These are phyloP conservation scores for Drosophila prolongata DNA, from an alignment of 2,888 invertebrate genomes.

Conservation along the genomic window DNA sequence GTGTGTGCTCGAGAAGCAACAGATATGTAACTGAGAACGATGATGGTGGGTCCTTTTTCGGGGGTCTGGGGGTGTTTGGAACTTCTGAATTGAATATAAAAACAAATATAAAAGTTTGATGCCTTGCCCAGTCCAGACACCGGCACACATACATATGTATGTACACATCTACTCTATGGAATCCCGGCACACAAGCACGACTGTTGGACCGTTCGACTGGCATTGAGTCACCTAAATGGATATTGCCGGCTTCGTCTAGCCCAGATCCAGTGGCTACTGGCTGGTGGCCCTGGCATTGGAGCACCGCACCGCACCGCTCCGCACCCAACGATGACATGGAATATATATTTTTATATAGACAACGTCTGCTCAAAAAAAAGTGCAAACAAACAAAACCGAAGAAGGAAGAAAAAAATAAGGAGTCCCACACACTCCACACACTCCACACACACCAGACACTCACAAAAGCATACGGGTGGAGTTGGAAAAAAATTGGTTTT, in stretches of 20 bases:
- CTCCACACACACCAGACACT: conserved; percentile 23
- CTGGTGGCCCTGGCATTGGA: conserved; percentile 67
- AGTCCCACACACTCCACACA: conserved; percentile 24
- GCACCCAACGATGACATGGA: conserved; percentile 67
- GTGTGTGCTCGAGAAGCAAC: conserved; percentile 48
- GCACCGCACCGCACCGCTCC: conserved; percentile 40
- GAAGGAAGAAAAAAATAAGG: conserved; percentile 43
- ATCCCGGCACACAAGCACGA: conserved; percentile 9
- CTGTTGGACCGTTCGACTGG: conserved; percentile 31
- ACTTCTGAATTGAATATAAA: conserved; percentile 80
- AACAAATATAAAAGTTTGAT: conserved; percentile 80
- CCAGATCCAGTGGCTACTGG: conserved; percentile 45
- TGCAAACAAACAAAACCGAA: conserved; percentile 76
- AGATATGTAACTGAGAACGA: conserved; percentile 43
- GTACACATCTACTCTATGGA: neutral
- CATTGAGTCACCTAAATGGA: conserved; percentile 59
- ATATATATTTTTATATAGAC: conserved; percentile 81
- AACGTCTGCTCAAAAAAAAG: conserved; percentile 81
- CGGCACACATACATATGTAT: conserved; percentile 19
- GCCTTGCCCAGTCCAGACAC: conserved; percentile 41
- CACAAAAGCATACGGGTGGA: conserved; percentile 68
- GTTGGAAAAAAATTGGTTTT: conserved; percentile 82
- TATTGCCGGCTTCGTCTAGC: conserved; percentile 55
- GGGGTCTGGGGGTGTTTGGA: conserved; percentile 37
- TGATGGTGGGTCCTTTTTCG: conserved; percentile 7